phyloP scores from a whole-genome alignment of 2,113 vertebrate species.

The Xiphorhynchus elegans region DNA sequence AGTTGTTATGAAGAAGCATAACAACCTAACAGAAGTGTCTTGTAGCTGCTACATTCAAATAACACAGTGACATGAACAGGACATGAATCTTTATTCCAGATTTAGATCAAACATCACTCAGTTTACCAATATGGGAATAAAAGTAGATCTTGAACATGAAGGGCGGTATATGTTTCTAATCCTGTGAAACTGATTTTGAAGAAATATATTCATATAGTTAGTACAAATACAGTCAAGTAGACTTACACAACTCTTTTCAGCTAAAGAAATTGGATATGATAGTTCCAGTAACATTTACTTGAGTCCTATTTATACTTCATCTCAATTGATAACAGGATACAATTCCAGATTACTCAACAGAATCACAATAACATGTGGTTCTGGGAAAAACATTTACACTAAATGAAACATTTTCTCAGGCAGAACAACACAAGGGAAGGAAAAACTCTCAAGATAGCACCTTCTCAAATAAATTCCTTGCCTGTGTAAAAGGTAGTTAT shows the following conservation, averaged over 20 bases:
- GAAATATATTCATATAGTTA: not conserved
- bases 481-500: not conserved
- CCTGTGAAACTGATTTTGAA: not conserved
- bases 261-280: accelerated
- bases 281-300: not conserved
- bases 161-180: not conserved
- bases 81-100: not conserved
- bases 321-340: not conserved
- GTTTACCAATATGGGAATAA: not conserved
- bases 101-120: not conserved
- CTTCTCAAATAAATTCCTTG: not conserved
- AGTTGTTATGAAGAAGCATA: not conserved
- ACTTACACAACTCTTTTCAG: not conserved
- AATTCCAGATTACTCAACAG: not conserved
- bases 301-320: not conserved
- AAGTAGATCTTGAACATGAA: not conserved
- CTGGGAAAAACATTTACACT: not conserved
- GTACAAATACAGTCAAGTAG: not conserved
- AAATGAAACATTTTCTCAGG: not conserved
- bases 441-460: not conserved
- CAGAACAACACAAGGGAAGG: not conserved
- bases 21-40: not conserved
- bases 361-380: not conserved
- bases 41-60: not conserved
- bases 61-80: not conserved